Evolutionary conservation across 2,797 vertebrate species (phyloP).

Genomic region (Petrocephalus schoutedeni): DNA sequence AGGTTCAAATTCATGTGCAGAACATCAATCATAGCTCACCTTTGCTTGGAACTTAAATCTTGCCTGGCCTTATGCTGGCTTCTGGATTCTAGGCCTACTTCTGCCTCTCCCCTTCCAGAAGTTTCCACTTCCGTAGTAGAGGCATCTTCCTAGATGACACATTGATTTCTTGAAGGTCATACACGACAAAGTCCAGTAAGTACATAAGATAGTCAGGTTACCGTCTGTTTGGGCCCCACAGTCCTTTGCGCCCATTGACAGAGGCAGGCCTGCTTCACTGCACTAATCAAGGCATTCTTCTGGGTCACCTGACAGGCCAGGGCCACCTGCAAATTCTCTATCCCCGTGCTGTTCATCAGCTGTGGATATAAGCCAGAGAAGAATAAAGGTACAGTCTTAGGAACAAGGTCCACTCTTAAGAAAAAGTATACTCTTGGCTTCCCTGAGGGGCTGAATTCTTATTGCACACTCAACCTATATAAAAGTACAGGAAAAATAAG

Average conservation of each 20-base stretch:
- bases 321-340: slow-evolving; percentile 65
- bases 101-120: slow-evolving; percentile 38
- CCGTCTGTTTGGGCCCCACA: slow-evolving; percentile 30
- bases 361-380: slow-evolving; percentile 31
- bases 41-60: slow-evolving; percentile 13
- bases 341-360: slow-evolving; percentile 57
- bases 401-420: not conserved
- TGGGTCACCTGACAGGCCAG: slow-evolving; percentile 67
- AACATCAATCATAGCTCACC: not conserved
- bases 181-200: not conserved
- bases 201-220: slow-evolving; percentile 22
- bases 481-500: not conserved
- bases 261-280: slow-evolving; percentile 57
- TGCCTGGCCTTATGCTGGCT: not conserved
- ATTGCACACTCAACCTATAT: not conserved
- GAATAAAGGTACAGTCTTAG: not conserved
- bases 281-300: slow-evolving; percentile 64
- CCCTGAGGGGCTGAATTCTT: not conserved
- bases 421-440: not conserved
- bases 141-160: slow-evolving; percentile 19
- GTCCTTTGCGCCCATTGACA: slow-evolving; percentile 44
- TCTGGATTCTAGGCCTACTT: slow-evolving; percentile 28
- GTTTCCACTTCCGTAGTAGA: slow-evolving; percentile 34
- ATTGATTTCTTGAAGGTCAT: not conserved
- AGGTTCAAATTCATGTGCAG: not conserved